These are phyloP conservation scores for Amaurobius ferox DNA, from an alignment of 2,888 invertebrate species.

Conservation along the genomic window DNA sequence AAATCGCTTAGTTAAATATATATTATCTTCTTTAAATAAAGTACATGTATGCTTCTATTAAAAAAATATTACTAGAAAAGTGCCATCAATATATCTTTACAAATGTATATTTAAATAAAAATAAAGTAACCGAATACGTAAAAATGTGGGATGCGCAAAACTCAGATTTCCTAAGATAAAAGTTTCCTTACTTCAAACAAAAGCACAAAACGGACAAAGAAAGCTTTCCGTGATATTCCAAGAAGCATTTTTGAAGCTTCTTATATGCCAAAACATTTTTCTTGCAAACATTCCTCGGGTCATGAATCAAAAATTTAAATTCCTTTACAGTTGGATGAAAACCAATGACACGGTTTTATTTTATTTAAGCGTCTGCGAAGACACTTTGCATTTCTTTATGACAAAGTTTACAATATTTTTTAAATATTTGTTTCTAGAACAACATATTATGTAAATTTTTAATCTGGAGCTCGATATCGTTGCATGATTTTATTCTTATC, in stretches of 20 bases:
- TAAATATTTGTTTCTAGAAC: not conserved
- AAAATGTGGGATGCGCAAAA: no score
- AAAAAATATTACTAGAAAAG: no score
- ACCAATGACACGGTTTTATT: not conserved
- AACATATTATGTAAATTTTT: constrained; percentile 5
- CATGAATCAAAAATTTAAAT: not conserved
- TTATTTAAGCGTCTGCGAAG: not conserved
- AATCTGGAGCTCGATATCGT: not conserved
- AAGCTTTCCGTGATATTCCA: not conserved
- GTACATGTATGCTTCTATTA: no score
- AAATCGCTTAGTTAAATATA: no score
- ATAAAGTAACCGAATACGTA: no score
- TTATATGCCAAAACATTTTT: not conserved
- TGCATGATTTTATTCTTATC: not conserved
- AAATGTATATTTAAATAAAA: no score
- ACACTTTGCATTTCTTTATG: not conserved
- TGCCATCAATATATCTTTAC: no score
- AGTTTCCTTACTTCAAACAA: no score
- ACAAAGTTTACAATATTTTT: not conserved
- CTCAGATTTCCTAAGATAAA: no score
- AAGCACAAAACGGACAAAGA: not conserved
- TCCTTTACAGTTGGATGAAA: not conserved
- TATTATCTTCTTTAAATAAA: no score
- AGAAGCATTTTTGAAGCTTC: not conserved
- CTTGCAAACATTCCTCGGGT: not conserved